A percentile compares a stretch with the other conserved stretches of the same genome.
Evolutionary conservation across 2,113 vertebrate species (phyloP).

Genomic region (Erythrocercus mccallii): DNA sequence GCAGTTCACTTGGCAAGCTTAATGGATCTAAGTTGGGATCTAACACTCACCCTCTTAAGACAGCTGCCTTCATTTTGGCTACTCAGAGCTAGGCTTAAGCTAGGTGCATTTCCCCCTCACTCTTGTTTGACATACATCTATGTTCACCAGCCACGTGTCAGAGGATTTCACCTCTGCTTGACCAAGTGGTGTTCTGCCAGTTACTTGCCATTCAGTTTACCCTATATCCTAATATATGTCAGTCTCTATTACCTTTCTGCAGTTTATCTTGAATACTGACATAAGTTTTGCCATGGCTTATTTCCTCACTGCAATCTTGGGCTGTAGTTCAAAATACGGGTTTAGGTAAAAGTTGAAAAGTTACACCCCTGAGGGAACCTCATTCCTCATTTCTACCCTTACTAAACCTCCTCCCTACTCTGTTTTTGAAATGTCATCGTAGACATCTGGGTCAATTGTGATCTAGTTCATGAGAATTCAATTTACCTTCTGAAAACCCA

Average conservation of each 20-base stretch:
- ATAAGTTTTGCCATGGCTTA: background rate
- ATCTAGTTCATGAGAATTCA: background rate
- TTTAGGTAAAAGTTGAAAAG: background rate
- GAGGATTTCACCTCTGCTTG: background rate
- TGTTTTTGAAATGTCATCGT: background rate
- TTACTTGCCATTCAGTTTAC: background rate
- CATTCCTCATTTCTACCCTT: background rate
- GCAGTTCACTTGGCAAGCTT: constrained; percentile 42
- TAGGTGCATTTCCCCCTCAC: background rate
- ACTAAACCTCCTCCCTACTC: background rate
- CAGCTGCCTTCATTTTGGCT: background rate
- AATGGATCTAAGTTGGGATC: background rate
- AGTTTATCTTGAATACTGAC: background rate
- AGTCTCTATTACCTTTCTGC: background rate
- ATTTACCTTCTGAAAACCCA: background rate
- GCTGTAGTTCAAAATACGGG: background rate
- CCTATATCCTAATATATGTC: background rate
- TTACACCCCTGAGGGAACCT: background rate
- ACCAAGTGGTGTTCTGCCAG: background rate
- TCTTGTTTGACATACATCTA: background rate
- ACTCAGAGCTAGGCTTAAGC: background rate
- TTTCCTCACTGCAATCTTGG: background rate
- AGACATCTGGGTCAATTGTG: background rate
- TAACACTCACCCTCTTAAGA: background rate
- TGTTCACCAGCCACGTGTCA: background rate